Evolutionary conservation across 2,797 vertebrate species (phyloP).

Genomic region (Tolypeutes matacus): DNA sequence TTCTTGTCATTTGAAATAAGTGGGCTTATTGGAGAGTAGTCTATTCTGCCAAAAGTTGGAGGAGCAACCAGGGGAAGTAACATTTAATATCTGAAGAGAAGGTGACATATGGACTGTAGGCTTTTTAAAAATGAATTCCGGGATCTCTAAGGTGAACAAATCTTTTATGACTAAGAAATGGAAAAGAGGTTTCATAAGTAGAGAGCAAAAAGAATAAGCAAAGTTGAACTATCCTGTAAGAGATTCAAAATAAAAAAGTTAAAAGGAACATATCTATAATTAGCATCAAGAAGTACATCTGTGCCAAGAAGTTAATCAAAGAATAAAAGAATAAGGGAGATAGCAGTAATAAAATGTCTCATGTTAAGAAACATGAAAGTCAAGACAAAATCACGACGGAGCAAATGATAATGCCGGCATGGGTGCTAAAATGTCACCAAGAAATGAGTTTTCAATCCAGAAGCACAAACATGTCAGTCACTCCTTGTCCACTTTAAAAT

Average conservation of each 20-base stretch:
- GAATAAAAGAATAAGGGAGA: slow-evolving; percentile 62
- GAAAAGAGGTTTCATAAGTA: slow-evolving; percentile 76
- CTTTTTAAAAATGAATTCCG: slow-evolving; percentile 71
- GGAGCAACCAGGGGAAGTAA: slow-evolving; percentile 76
- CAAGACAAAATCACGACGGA: background rate
- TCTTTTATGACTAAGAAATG: slow-evolving; percentile 71
- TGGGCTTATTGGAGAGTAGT: slow-evolving; percentile 65
- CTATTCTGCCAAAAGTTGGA: slow-evolving; percentile 78
- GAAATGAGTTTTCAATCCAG: slow-evolving; percentile 51
- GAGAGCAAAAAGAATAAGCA: slow-evolving; percentile 12
- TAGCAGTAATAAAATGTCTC: slow-evolving; percentile 25
- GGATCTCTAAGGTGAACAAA: slow-evolving; percentile 79
- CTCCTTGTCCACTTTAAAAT: slow-evolving; percentile 69
- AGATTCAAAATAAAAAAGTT: slow-evolving; percentile 67
- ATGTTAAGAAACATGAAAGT: background rate
- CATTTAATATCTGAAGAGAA: slow-evolving; percentile 77
- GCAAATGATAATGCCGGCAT: background rate
- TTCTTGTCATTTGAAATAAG: slow-evolving; percentile 71
- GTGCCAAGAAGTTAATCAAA: slow-evolving; percentile 75
- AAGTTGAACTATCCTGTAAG: slow-evolving; percentile 59
- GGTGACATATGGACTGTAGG: slow-evolving; percentile 83
- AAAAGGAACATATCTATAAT: slow-evolving; percentile 67
- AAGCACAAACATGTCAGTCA: slow-evolving; percentile 65
- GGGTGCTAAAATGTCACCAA: background rate
- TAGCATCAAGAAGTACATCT: slow-evolving; percentile 54